Evolutionary conservation across 2,888 invertebrate genomes (phyloP), one percentile per base, ranked within the genome.

Genomic region (Formica aserva): DNA sequence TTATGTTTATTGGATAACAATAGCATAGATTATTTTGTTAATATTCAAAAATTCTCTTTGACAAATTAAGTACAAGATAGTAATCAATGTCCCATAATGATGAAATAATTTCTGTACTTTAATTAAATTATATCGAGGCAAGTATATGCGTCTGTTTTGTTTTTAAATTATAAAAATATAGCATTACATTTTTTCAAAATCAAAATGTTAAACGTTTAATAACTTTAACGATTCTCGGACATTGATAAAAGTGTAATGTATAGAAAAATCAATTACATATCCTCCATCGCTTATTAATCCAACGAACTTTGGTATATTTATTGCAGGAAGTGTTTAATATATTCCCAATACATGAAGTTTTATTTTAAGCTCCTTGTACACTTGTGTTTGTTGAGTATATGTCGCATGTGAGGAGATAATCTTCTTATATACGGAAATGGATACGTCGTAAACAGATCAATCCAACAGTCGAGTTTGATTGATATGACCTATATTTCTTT

Each of bases 401-500:
- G 26, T 69, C 3, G 29, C n/a, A 32, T 13, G n/a, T 4, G n/a
- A 63, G 26, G 32, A 48, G 3, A 41, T 32, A 75, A 75, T 75
- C 41, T 60, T 62, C 62, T 75, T 74, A 74, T 29, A n/a, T 62
- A 75, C 26, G 41, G 15, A 45, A 62, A 75, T n/a, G 3, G 22
- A 52, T n/a, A 52, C 60, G 29, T 32, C 29, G 62, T 75, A 75
- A 75, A 62, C 62, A 75, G 45, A 45, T 32, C 45, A 32, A 75
- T 62, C 3, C 45, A 62, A 45, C n/a, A 75, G 45, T 22, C 45
- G 9, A 60, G 9, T 18, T 45, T 41, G 60, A 60, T 41, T 29
- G 71, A 55, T 55, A 5, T 32, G 74, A 75, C 32, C 45, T 62
- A 62, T n/a, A 74, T 62, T 32, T 62, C 55, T 45, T n/a, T 45